Percentiles rank a stretch among this genome's conserved stretches.
Evolutionary conservation across 2,113 vertebrate genomes (phyloP).

Genomic region (Crotalus helleri): DNA sequence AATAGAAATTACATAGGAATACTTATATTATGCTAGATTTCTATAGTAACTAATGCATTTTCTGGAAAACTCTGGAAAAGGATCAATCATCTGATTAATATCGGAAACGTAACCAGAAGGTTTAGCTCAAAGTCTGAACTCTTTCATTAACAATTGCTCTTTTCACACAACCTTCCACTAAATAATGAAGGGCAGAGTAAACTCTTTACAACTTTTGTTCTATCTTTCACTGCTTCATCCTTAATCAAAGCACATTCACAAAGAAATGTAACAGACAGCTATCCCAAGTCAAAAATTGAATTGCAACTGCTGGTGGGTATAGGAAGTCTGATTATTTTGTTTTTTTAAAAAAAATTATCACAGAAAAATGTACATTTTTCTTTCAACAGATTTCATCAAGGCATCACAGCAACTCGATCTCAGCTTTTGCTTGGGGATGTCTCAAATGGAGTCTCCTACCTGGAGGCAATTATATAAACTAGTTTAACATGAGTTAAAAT

Average conservation of each 20-base stretch:
- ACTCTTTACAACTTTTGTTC: neutral
- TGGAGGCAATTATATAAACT: neutral
- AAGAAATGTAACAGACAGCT: neutral
- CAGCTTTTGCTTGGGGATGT: neutral
- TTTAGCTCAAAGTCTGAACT: neutral
- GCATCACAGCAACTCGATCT: neutral
- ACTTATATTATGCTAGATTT: neutral
- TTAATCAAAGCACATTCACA: neutral
- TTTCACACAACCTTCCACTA: neutral
- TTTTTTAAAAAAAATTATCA: neutral
- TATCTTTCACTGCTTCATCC: neutral
- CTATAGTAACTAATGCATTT: neutral
- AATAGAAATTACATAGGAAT: neutral
- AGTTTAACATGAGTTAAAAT: neutral
- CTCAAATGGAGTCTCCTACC: neutral
- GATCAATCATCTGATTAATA: neutral
- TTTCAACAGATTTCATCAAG: neutral
- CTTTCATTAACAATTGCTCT: neutral
- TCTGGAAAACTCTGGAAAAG: neutral
- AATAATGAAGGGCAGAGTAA: neutral
- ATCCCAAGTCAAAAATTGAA: constrained; percentile 1
- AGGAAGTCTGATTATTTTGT: neutral
- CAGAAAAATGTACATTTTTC: neutral
- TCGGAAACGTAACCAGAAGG: neutral
- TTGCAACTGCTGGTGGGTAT: neutral